phyloP scores from a whole-genome alignment of 92 coral and sea anemone genomes.

The Nematostella vectensis region DNA sequence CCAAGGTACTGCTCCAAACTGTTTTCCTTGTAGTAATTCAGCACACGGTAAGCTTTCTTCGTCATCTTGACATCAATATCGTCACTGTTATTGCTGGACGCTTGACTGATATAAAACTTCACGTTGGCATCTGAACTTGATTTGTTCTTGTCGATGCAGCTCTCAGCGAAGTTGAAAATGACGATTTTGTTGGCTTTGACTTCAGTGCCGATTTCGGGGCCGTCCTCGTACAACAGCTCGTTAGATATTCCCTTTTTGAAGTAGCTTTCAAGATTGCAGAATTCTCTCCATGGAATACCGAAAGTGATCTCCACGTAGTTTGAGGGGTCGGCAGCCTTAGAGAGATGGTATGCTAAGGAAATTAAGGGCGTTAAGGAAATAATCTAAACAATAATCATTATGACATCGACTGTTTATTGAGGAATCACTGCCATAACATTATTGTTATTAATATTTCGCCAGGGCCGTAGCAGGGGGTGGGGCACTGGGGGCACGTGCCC shows the following conservation, averaged over 20 bases:
- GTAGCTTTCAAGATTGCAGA: conserved; percentile 37
- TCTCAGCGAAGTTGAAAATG: conserved; percentile 34
- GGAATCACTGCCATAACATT: no score
- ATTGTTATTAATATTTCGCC: no score
- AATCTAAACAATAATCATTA: no score
- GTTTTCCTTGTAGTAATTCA: conserved; percentile 40
- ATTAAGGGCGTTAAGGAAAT: no score
- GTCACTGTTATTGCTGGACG: background rate
- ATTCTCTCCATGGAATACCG: conserved; percentile 34
- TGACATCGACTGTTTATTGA: no score
- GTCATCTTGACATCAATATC: conserved; percentile 49
- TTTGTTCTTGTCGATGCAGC: conserved; percentile 15
- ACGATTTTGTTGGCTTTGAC: conserved; percentile 6
- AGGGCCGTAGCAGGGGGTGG: no score
- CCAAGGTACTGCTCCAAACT: conserved; percentile 32
- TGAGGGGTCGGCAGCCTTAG: conserved; percentile 13
- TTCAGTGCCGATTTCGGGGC: conserved; percentile 1
- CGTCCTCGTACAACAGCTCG: conserved; percentile 13
- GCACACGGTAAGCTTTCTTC: conserved; percentile 29
- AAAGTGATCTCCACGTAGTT: conserved; percentile 36
- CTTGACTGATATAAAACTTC: conserved; percentile 14
- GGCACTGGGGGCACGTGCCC: no score
- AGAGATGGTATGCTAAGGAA: no score
- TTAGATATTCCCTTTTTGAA: conserved; percentile 31
- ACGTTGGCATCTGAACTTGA: conserved; percentile 15